phyloP scores from a whole-genome alignment of 1,140 invertebrate genomes.

The Pogonus chalceus region DNA sequence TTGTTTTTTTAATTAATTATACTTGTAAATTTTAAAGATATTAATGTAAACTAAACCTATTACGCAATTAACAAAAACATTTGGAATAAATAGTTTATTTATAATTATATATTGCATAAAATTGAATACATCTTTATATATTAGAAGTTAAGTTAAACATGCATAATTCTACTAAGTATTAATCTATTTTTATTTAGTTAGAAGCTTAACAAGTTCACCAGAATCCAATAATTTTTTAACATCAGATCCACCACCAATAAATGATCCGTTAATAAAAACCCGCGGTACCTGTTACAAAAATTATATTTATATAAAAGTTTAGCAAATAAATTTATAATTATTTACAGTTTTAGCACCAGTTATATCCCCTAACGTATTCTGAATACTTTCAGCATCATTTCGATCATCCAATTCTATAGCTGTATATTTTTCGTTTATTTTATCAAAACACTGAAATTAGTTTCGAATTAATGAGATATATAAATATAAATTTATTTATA shows the following conservation, averaged over 20 bases:
- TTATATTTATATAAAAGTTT: constrained; percentile 7
- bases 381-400: constrained; percentile 66
- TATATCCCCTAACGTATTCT: constrained; percentile 63
- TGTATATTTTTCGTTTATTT: constrained; percentile 59
- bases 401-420: constrained; percentile 72
- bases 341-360: constrained; percentile 77
- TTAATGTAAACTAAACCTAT: too few relatives aligned
- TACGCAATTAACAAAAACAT: too few relatives aligned
- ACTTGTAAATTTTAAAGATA: too few relatives aligned
- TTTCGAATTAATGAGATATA: not conserved
- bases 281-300: constrained; percentile 62
- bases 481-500: too few relatives aligned
- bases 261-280: constrained; percentile 84
- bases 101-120: too few relatives aligned
- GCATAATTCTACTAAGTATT: too few relatives aligned
- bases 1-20: too few relatives aligned
- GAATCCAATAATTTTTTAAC: constrained; percentile 60
- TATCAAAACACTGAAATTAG: constrained; percentile 40
- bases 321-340: constrained; percentile 15
- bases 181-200: too few relatives aligned
- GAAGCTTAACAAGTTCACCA: constrained; percentile 47
- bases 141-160: too few relatives aligned
- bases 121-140: too few relatives aligned
- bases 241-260: constrained; percentile 82
- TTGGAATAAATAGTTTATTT: too few relatives aligned